These are phyloP conservation scores for Diachasma alloeum DNA, from an alignment of 1,140 invertebrate genomes.

Conservation along the genomic window DNA sequence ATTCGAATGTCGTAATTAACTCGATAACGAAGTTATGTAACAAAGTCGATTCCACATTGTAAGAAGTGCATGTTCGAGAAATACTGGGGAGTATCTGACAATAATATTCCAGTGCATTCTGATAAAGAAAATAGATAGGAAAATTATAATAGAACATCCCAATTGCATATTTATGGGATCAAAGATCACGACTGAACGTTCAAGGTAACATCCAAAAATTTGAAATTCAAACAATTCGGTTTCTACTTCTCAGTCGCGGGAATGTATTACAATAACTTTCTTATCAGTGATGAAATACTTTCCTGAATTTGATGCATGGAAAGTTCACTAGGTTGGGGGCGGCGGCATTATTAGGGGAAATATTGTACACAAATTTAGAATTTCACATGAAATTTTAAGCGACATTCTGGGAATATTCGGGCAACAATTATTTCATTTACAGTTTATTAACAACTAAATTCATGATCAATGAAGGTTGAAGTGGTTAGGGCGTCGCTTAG, in stretches of 20 bases:
- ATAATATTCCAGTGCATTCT: no score
- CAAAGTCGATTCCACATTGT: neutral
- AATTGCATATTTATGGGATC: constrained; percentile 28
- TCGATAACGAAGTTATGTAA: neutral
- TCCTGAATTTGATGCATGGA: neutral
- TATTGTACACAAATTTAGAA: no score
- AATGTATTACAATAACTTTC: neutral
- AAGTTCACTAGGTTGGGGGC: no score
- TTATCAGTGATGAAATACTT: neutral
- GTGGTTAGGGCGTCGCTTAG: no score
- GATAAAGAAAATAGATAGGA: neutral
- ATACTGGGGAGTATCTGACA: no score
- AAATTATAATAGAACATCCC: neutral
- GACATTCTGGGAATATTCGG: no score
- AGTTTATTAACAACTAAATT: no score
- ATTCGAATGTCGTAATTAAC: neutral
- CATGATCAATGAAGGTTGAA: no score
- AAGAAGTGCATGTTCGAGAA: no score
- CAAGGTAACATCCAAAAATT: neutral
- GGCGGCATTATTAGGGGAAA: no score
- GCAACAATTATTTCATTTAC: no score
- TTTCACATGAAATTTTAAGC: no score
- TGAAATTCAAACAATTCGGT: neutral
- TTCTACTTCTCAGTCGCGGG: neutral
- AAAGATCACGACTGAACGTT: constrained; percentile 11